Evolutionary conservation across 2,113 vertebrate genomes (phyloP), one percentile per base, ranked within the genome.

Genomic region (Setophaga coronata): DNA sequence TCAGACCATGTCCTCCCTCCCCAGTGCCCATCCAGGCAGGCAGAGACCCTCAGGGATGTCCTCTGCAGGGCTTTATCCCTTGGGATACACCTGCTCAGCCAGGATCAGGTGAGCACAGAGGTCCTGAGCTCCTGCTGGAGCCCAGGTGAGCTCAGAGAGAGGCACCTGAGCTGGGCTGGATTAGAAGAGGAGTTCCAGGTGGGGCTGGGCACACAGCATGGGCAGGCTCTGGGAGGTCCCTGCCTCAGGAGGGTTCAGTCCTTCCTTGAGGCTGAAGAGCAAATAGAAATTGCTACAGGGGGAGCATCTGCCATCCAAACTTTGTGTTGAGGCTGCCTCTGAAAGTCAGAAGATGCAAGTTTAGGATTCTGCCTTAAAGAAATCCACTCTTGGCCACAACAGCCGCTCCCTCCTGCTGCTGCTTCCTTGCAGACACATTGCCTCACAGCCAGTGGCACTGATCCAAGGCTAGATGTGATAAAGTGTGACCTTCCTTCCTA

Each of bases 281-380:
- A 87, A 76, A 57, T 13, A 36, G 65, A 43, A 25, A 53, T 61
- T 54, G 29, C 38, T 54, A 18, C 23, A 66, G 8, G 3, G 60
- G 23, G 16, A 90, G 10, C 29, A 43, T 43, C 47, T 80, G 64
- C 58, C 4, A 1, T 80, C 10, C 47, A 57, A 58, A 51, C 19
- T 88, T 83, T 65, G 64, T 28, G 25, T 26, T 62, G 64, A 90
- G 60, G 51, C 74, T 1, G 1, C 21, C 33, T 93, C 79, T 88
- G 60, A 92, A 90, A 81, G 74, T 54, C 65, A 93, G 50, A 92
- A 43, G 50, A 89, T 18, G 26, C 16, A 70, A 90, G 38, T 73
- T 87, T 31, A 88, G 53, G 29, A 14, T 36, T 82, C 2, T 77
- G 71, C 82, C 93, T 94, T 92, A 36, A 83, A 96, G 85, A 86